phyloP scores from a whole-genome alignment of 2,113 vertebrate genomes.

The Polyodon spathula region DNA sequence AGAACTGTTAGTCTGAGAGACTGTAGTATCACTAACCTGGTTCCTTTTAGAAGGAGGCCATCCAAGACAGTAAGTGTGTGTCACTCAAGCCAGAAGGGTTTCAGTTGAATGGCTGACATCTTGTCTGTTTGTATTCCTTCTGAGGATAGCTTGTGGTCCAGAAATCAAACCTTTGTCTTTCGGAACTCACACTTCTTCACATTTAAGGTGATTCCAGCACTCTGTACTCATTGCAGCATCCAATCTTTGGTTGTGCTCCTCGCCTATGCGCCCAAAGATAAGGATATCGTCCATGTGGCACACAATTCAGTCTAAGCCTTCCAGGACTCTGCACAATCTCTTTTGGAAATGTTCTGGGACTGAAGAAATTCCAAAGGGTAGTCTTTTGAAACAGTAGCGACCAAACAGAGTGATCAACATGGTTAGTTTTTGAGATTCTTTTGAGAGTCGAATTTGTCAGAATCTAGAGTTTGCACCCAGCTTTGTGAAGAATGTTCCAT shows the following conservation, averaged over 20 bases:
- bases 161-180: not conserved
- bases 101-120: too few relatives aligned
- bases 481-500: too few relatives aligned
- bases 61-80: too few relatives aligned
- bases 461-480: too few relatives aligned
- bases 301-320: not conserved
- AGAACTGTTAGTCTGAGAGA: too few relatives aligned
- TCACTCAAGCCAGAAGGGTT: too few relatives aligned
- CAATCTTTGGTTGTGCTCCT: not conserved
- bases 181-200: not conserved
- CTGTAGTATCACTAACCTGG: too few relatives aligned
- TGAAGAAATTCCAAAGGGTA: slow-evolving; percentile 1
- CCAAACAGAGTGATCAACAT: not conserved
- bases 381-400: not conserved
- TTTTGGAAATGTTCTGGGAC: slow-evolving; percentile 1
- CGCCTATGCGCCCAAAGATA: too few relatives aligned
- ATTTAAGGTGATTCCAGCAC: not conserved
- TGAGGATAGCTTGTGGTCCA: not conserved
- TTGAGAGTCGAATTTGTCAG: not conserved
- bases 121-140: not conserved
- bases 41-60: too few relatives aligned
- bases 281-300: slow-evolving; percentile 4
- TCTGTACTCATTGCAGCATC: not conserved
- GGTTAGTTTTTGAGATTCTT: not conserved
- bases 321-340: not conserved